phyloP scores from a whole-genome alignment of 1,140 invertebrate genomes.

The Drosophila rufa region DNA sequence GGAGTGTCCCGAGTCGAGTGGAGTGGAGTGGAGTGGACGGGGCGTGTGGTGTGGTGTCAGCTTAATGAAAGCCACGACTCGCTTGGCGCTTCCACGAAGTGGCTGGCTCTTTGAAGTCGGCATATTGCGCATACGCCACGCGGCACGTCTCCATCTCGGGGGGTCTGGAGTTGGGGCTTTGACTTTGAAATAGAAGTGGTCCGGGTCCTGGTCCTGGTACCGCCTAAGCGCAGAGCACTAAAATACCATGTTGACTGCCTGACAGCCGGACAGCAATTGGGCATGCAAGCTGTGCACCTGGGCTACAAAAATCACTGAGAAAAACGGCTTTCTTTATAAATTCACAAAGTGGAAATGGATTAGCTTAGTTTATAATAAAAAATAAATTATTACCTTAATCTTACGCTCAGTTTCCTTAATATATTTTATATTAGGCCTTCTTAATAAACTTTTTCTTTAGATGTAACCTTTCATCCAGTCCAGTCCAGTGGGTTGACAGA shows the following conservation, averaged over 20 bases:
- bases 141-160: slow-evolving; percentile 33
- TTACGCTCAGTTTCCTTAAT: background rate
- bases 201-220: background rate
- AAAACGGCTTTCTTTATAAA: no score
- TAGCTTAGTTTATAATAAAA: no score
- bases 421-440: background rate
- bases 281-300: slow-evolving; percentile 9
- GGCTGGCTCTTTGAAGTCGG: slow-evolving; percentile 69
- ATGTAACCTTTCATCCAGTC: background rate
- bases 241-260: slow-evolving; percentile 3
- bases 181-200: slow-evolving; percentile 34
- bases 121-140: slow-evolving; percentile 64
- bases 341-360: no score
- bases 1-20: slow-evolving; percentile 23
- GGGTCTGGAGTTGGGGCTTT: slow-evolving; percentile 2
- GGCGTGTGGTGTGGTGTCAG: slow-evolving; percentile 42
- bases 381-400: background rate
- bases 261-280: slow-evolving; percentile 24
- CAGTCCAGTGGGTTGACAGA: slow-evolving; percentile 24
- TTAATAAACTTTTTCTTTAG: background rate
- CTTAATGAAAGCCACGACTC: slow-evolving; percentile 75
- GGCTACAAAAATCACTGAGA: background rate
- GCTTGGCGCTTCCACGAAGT: slow-evolving; percentile 47
- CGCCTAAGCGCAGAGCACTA: slow-evolving; percentile 9
- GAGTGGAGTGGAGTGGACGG: slow-evolving; percentile 15